Evolutionary conservation across 2,797 vertebrate genomes (phyloP).

Genomic region (Syndactyla subalaris): DNA sequence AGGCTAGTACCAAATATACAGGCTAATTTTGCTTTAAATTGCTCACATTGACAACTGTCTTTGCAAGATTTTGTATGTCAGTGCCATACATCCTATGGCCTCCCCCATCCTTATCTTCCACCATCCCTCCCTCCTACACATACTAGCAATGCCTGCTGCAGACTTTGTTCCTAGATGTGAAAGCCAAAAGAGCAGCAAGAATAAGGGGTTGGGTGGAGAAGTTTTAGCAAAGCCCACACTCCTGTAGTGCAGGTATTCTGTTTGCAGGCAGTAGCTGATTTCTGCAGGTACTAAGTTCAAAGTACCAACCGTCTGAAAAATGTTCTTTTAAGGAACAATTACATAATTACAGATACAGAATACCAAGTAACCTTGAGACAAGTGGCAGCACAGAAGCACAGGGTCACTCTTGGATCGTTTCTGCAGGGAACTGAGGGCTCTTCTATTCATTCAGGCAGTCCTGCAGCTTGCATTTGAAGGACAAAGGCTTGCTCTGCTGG

Average conservation of each 20-base stretch:
- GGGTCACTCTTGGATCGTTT: conserved; percentile 80
- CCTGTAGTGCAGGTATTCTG: neutral
- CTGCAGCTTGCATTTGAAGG: neutral
- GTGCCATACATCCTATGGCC: neutral
- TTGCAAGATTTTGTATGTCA: neutral
- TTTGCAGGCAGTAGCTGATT: neutral
- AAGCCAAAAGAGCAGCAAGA: neutral
- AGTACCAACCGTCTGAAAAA: neutral
- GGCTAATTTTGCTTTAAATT: neutral
- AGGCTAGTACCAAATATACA: neutral
- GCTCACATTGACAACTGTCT: neutral
- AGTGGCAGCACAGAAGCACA: conserved; percentile 52
- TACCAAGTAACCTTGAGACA: conserved; percentile 73
- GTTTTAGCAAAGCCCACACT: neutral
- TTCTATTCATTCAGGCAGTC: neutral
- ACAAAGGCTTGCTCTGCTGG: conserved; percentile 22
- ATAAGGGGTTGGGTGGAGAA: neutral
- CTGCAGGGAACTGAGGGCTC: neutral
- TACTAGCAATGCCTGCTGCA: neutral
- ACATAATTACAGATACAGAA: neutral
- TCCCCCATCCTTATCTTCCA: neutral
- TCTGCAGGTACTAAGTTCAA: neutral
- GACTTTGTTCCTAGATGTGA: neutral
- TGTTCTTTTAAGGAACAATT: neutral
- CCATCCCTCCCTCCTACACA: neutral